A percentile compares a stretch with the other conserved stretches of the same genome.
Conservation (phyloP, 30 jellyfish, hydroid and myxozoan species). For the Cassiopea andromeda region DNA sequence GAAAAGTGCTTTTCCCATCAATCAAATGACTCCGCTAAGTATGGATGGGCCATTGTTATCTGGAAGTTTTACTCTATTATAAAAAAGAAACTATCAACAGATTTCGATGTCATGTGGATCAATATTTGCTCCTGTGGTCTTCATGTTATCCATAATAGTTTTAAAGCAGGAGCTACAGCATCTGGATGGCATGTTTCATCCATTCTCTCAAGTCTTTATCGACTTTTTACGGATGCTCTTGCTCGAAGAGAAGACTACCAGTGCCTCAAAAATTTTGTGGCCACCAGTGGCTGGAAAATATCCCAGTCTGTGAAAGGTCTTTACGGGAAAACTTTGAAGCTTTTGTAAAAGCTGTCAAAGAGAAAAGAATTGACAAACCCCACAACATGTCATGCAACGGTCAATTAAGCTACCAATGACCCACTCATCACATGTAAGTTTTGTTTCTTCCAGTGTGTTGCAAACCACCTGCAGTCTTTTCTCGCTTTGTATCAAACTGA, state of each 20-base stretch:
- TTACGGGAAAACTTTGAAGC: too few species aligned
- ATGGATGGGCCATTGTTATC: not conserved
- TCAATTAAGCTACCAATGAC: not conserved
- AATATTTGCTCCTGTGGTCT: not conserved
- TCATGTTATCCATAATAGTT: not conserved
- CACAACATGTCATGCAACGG: not conserved
- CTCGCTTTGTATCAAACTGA: not conserved
- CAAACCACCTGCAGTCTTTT: not conserved
- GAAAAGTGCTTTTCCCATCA: not conserved
- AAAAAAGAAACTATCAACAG: not conserved
- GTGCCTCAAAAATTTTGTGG: too few species aligned
- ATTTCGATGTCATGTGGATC: not conserved
- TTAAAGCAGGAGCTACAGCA: not conserved
- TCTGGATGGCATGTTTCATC: not conserved
- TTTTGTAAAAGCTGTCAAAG: too few species aligned
- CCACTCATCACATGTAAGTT: not conserved
- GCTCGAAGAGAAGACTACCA: not conserved
- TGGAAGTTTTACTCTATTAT: not conserved
- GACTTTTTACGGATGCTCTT: not conserved
- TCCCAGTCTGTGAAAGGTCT: too few species aligned
- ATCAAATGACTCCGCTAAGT: not conserved
- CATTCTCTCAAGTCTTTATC: not conserved
- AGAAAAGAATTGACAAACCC: too few species aligned
- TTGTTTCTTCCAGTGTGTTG: not conserved
- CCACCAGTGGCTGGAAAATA: too few species aligned